These are phyloP conservation scores for Deilephila elpenor DNA, from an alignment of 2,888 invertebrate genomes.

Conservation along the genomic window DNA sequence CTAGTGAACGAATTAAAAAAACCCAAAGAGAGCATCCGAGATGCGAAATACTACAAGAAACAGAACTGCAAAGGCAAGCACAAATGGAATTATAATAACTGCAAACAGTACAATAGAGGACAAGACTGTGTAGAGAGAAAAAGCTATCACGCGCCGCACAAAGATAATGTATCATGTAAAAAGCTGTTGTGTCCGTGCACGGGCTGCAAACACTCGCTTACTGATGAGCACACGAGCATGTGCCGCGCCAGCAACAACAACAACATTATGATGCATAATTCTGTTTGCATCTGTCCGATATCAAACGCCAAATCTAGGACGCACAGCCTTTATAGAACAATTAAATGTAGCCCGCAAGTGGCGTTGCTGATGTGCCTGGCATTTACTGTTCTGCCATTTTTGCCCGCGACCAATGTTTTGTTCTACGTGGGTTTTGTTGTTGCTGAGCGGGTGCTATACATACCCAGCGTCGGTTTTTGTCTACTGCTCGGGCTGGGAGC, in stretches of 20 bases:
- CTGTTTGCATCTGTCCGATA: conserved; percentile 76
- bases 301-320: conserved; percentile 62
- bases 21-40: conserved; percentile 65
- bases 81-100: conserved; percentile 72
- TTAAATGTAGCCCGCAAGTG: conserved; percentile 73
- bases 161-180: conserved; percentile 70
- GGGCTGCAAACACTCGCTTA: conserved; percentile 87
- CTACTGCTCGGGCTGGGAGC: conserved; percentile 92
- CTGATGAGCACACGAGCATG: conserved; percentile 87
- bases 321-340: conserved; percentile 59
- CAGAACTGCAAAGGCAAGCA: conserved; percentile 74
- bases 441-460: conserved; percentile 97
- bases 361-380: conserved; percentile 87
- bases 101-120: conserved; percentile 71
- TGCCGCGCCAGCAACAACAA: conserved; percentile 90
- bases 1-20: conserved; percentile 70
- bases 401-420: conserved; percentile 97
- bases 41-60: conserved; percentile 72
- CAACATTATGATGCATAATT: conserved; percentile 84
- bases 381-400: conserved; percentile 95
- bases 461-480: conserved; percentile 98
- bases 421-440: conserved; percentile 99
- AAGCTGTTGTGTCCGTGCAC: conserved; percentile 84
- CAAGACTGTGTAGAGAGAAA: conserved; percentile 75
- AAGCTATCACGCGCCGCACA: conserved; percentile 68